Base-by-base conservation (phyloP, 2,797 vertebrate species). In the Lepilemur ruficaudatus region DNA sequence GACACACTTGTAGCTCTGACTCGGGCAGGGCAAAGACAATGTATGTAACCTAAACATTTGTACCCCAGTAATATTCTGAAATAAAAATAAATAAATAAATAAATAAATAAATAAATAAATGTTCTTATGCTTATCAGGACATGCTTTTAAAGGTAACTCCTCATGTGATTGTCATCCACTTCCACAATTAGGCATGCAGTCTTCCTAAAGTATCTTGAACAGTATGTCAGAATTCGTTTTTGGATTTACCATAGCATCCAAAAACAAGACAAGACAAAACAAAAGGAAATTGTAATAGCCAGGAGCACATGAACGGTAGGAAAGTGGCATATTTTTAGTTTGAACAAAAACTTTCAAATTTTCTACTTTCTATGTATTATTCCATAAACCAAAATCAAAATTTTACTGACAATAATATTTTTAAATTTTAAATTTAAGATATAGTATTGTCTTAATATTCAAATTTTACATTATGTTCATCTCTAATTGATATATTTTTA, bases 341-440 rank as follows among this genome's bases (percentile, higher is more conserved):
- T 92, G 28, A 70, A 25, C 6, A 69, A 93, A 89, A 89, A 28
- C 8, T 38, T 93, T 4, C 15, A 75, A 11, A 48, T 28, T 76
- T 81, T 85, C 80, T 91, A 5, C 25, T 50, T 93, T 91, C n/a
- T 90, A 3, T 59, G 0, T 69, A 69, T 97, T 69, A 94, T 43
- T 76, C 55, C 23, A 48, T 80, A 96, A 91, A 18, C 55, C 61
- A 78, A 93, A 93, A 20, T 84, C 0, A 70, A 28, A 63, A 69
- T 67, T 69, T 72, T 69, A 89, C 18, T 59, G 6, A 35, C 22
- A 82, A 78, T 46, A 20, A 48, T 28, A 87, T 87, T 59, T 83
- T 93, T 86, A 78, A 59, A 91, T 78, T 80, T 93, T 75, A 91
- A 75, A 90, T 55, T 87, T 5, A 72, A 79, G n/a, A 41, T 32